These are phyloP conservation scores for Telmatochromis sp. DNA, from an alignment of 2,113 vertebrate species.

Conservation along the genomic window DNA sequence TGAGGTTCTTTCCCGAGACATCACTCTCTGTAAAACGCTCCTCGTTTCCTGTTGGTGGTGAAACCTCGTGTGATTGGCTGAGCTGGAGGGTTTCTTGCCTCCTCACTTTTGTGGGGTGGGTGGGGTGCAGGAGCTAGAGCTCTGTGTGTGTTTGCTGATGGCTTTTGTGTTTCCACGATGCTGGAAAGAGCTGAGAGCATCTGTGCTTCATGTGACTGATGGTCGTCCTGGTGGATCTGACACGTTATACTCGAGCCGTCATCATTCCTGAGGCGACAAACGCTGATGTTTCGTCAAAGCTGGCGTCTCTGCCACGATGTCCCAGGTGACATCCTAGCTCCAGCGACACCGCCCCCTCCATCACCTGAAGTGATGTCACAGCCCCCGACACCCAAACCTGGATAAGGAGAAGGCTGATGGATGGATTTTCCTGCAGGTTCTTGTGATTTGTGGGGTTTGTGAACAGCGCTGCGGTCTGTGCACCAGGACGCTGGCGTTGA, in stretches of 20 bases:
- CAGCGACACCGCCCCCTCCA: background rate
- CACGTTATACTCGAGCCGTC: too few species aligned
- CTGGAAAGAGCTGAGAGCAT: too few species aligned
- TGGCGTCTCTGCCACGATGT: background rate
- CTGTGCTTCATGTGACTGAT: too few species aligned
- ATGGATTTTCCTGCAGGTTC: background rate
- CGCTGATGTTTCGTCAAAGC: accelerated
- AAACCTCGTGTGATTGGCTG: background rate
- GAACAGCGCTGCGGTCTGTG: background rate
- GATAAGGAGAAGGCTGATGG: background rate
- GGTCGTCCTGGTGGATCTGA: too few species aligned
- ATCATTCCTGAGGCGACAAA: too few species aligned
- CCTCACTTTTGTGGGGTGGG: background rate
- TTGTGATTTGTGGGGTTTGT: background rate
- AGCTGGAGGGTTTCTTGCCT: background rate
- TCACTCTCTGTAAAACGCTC: background rate
- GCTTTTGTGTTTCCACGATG: too few species aligned
- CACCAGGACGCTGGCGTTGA: background rate
- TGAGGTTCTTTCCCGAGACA: background rate
- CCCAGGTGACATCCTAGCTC: background rate
- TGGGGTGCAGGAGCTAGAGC: too few species aligned
- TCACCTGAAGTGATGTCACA: background rate
- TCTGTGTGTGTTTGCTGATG: too few species aligned
- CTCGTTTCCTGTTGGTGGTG: background rate
- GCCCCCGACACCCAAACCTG: background rate